Percentiles rank a stretch among this genome's conserved stretches.
These are phyloP conservation scores for Bubo blakistoni DNA, from an alignment of 2,113 vertebrate genomes.

Conservation along the genomic window DNA sequence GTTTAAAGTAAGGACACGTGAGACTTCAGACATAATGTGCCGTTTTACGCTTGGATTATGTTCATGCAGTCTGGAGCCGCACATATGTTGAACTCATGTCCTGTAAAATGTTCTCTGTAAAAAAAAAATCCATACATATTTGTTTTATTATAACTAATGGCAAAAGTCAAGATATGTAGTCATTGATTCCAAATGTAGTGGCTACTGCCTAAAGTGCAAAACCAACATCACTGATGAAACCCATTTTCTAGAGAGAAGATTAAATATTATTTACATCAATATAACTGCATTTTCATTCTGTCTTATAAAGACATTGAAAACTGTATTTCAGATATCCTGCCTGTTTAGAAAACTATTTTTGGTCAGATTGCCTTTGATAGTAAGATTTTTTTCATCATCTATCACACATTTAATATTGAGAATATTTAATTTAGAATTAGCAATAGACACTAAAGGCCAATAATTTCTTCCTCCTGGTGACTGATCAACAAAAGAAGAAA, in stretches of 20 bases:
- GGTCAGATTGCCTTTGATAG: not conserved
- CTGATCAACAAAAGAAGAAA: not conserved
- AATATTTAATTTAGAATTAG: not conserved
- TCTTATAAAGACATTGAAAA: not conserved
- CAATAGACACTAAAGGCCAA: not conserved
- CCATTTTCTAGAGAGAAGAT: not conserved
- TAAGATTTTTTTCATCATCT: not conserved
- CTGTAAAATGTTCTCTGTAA: not conserved
- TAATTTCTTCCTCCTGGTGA: not conserved
- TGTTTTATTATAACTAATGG: constrained; percentile 49
- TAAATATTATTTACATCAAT: not conserved
- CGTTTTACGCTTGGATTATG: constrained; percentile 10
- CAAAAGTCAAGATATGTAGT: constrained; percentile 42
- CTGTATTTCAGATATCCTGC: not conserved
- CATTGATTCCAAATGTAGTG: constrained; percentile 50
- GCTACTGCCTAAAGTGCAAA: constrained; percentile 25
- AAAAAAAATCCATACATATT: constrained; percentile 30
- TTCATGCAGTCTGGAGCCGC: not conserved
- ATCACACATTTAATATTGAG: not conserved
- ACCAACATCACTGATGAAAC: not conserved
- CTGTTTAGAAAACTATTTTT: not conserved
- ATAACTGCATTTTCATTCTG: not conserved
- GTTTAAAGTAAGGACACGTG: not conserved
- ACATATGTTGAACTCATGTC: constrained; percentile 53
- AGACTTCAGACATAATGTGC: constrained; percentile 24